Evolutionary conservation across 2,888 invertebrate genomes (phyloP).

Genomic region (Liodrosophila aerea): DNA sequence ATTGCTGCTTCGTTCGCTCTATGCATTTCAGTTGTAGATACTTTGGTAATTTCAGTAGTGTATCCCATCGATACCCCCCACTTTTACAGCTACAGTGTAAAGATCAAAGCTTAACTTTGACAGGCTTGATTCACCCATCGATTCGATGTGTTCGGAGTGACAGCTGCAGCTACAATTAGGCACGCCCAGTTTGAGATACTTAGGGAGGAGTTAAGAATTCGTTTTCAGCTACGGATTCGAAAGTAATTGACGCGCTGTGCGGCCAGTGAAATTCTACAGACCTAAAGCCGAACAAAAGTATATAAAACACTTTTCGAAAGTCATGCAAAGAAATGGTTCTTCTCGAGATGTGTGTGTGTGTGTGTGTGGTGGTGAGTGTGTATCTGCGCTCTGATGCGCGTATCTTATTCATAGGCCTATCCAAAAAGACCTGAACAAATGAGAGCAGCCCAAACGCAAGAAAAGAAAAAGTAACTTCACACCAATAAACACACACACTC

Average conservation of each 20-base stretch:
- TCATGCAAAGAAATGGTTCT: conserved; percentile 72
- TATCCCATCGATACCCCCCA: too few species aligned
- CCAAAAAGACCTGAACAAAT: conserved; percentile 60
- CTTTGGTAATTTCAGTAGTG: too few species aligned
- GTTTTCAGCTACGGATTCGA: conserved; percentile 30
- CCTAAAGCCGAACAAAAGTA: conserved; percentile 2
- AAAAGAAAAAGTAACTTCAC: conserved; percentile 76
- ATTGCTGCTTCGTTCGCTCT: too few species aligned
- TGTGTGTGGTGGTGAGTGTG: too few species aligned
- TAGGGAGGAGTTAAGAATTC: conserved; percentile 6
- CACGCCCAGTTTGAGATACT: conserved; percentile 10
- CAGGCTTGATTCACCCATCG: too few species aligned
- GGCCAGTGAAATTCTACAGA: conserved; percentile 27
- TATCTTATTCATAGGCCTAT: conserved; percentile 65
- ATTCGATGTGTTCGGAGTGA: neutral
- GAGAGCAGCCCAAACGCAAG: conserved; percentile 68
- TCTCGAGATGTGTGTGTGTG: conserved; percentile 45
- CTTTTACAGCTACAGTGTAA: too few species aligned
- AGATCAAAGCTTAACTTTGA: too few species aligned
- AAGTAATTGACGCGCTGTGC: conserved; percentile 37
- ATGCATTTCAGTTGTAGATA: too few species aligned
- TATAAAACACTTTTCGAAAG: conserved; percentile 50
- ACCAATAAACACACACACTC: conserved; percentile 37
- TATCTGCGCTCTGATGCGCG: conserved; percentile 60
- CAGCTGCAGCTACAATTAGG: conserved; percentile 5